A percentile compares a stretch with the other conserved stretches of the same genome.
These are phyloP conservation scores for Parapristionchus giblindavisi DNA, from an alignment of 2,888 invertebrate species.

Conservation along the genomic window DNA sequence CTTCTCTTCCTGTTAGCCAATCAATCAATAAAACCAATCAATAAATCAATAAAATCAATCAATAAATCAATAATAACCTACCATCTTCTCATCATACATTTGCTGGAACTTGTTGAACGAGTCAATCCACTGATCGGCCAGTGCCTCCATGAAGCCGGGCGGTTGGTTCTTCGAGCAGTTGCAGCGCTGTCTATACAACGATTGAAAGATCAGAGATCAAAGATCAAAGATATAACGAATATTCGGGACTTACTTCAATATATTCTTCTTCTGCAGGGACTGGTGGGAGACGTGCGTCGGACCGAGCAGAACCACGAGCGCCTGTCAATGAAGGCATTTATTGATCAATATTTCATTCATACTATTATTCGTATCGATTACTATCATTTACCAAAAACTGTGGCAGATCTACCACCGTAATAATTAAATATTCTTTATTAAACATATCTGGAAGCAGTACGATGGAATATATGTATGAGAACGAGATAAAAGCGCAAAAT, in stretches of 20 bases:
- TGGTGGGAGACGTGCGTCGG: constrained; percentile 64
- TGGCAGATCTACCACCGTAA: too few relatives aligned
- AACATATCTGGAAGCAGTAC: too few relatives aligned
- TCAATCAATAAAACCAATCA: too few relatives aligned
- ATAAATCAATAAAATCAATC: neutral
- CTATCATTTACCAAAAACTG: too few relatives aligned
- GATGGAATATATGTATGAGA: too few relatives aligned
- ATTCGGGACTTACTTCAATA: constrained; percentile 56
- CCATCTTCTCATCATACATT: constrained; percentile 43
- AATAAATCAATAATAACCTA: neutral
- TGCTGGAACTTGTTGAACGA: constrained; percentile 48
- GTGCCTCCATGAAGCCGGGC: constrained; percentile 55
- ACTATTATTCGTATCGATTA: too few relatives aligned
- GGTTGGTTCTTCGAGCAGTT: constrained; percentile 55
- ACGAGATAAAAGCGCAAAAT: too few relatives aligned
- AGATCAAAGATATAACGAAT: neutral
- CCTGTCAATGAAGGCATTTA: constrained; percentile 61
- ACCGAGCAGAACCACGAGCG: constrained; percentile 63
- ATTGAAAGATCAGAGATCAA: constrained; percentile 16
- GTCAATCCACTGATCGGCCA: constrained; percentile 56
- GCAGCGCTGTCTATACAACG: constrained; percentile 53
- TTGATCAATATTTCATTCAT: too few relatives aligned
- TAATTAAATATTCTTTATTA: too few relatives aligned
- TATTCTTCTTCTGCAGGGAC: constrained; percentile 58
- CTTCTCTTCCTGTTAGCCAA: constrained; percentile 37